Percentiles rank a stretch among this genome's conserved stretches.
Evolutionary conservation across 2,888 invertebrate genomes (phyloP).

Genomic region (Pammene aurita): DNA sequence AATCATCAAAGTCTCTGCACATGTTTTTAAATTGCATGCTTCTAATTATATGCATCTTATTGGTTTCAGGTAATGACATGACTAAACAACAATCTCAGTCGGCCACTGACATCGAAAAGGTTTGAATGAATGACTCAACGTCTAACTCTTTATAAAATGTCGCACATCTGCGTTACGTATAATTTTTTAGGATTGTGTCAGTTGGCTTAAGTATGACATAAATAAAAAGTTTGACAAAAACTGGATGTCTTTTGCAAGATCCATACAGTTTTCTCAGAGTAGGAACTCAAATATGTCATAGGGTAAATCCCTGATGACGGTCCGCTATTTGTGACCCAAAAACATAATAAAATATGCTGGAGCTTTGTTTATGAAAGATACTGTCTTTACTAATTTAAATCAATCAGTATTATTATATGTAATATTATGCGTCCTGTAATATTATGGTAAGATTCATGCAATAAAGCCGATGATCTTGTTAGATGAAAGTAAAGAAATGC

Average conservation of each 20-base stretch:
- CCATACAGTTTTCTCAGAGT: background rate
- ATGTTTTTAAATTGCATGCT: no score
- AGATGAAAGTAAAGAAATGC: no score
- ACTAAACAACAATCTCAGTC: background rate
- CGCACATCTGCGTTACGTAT: constrained; percentile 9
- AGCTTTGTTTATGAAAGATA: no score
- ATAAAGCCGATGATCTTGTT: no score
- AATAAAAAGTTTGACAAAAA: constrained; percentile 1
- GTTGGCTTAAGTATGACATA: background rate
- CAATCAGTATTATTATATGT: no score
- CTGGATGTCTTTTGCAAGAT: background rate
- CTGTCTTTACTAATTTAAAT: no score
- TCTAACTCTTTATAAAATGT: background rate
- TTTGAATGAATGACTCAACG: constrained; percentile 16
- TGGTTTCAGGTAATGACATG: constrained; percentile 31
- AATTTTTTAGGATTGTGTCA: background rate
- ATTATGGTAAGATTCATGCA: no score
- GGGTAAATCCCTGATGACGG: constrained; percentile 21
- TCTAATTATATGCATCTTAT: constrained; percentile 6
- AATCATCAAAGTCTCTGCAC: no score
- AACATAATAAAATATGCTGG: background rate
- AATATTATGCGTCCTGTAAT: no score
- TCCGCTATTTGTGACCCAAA: constrained; percentile 1
- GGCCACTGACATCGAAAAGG: constrained; percentile 11
- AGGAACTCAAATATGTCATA: background rate